Evolutionary conservation across 2,797 vertebrate species (phyloP), one percentile per base, ranked within the genome.

Genomic region (Orestias chungarensis): DNA sequence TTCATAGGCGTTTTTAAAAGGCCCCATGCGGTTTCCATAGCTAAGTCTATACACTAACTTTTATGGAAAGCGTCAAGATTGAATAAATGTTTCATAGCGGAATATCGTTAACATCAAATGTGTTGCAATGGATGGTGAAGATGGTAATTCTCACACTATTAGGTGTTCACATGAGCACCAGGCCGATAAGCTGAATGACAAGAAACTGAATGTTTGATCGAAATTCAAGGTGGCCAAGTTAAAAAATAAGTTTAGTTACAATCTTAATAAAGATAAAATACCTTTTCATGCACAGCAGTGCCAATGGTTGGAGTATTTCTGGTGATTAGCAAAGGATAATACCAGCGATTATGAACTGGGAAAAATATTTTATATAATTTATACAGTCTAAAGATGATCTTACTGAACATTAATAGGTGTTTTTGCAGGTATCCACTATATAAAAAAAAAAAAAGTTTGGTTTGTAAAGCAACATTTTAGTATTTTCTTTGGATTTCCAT

Each of bases 1-100:
- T 82, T 85, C 12, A 74, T 81, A 73, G 54, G 59, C 70, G 27
- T 54, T 79, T 79, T 57, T 85, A 85, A 89, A 89, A 90, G 88
- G 80, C 89, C 79, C 78, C 87, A 79, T 89, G 86, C 0, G 38
- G 86, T 74, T 83, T 62, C 71, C 57, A 75, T 12, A 47, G 71
- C 23, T 17, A 70, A 68, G 61, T 52, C 62, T 72, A 75, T 68
- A 61, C 65, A 82, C 67, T 64, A 38, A 81, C 31, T 61, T 49
- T 42, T 71, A 72, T 70, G 49, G 66, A 80, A n/a, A 57, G 66
- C 49, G 64, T 11, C 40, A 70, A 31, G 43, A 70, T 27, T 29
- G 20, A 80, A 64, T 68, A 78, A 61, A 79, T 54, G 47, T 62
- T 65, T 66, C 52, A 62, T 31, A 11, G 78, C 52, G 66, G 25